Evolutionary conservation across 2,113 vertebrate genomes (phyloP), one percentile per base, ranked within the genome.

Genomic region (Eupsittula cactorum): DNA sequence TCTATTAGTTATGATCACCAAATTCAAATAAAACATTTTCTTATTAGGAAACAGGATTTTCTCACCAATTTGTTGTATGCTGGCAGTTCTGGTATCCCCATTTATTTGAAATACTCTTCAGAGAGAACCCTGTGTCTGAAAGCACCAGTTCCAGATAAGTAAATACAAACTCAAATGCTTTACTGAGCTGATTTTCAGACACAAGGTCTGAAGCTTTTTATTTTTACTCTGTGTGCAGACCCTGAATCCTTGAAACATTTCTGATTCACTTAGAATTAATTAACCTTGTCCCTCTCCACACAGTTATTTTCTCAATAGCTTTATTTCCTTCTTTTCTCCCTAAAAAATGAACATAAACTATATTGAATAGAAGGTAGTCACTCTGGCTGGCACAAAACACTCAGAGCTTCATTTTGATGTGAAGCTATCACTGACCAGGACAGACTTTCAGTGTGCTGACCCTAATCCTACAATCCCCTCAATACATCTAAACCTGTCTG

Each of bases 1-100:
- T 87, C 81, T 82, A 85, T 94, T 96, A 95, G 86, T 46, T 79
- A 57, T 67, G 74, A 96, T 87, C 88, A 91, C 83, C 87, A 91
- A 89, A 95, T 85, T 95, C 57, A 87, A 74, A 91, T 92, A 87
- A 84, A 94, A 94, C 81, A 65, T 50, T 65, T 83, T 84, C 19
- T 7, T 79, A 41, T 64, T 74, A 39, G 59, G 81, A 79, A 95
- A 68, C 3, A 57, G 42, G 39, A 71, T 75, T 95, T 94, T 82
- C 83, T 91, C 39, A 79, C 53, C 29, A 39, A 13, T 64, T 67
- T 59, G 27, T 67, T 92, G 62, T 25, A 17, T 59, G 25, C 20
- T 64, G 39, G 25, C 24, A 27, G 4, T 73, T 79, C 46, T 92
- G 28, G 9, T 64, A 25, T 82, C 39, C 20, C 57, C n/a, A 28